Evolutionary conservation across 2,113 vertebrate species (phyloP).

Genomic region (Thunnus thynnus): DNA sequence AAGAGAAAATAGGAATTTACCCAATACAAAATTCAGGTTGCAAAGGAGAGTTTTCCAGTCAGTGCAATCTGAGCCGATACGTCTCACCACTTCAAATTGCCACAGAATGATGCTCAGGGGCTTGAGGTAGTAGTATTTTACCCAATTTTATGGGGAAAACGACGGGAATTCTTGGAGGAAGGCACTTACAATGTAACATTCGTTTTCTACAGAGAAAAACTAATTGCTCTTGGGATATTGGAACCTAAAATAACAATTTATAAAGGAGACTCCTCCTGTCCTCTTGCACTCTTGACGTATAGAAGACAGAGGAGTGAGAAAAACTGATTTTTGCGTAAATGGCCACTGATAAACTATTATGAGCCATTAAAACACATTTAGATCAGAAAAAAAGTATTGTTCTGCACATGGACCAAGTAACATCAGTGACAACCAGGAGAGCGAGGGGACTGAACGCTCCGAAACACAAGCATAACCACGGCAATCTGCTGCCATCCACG

Average conservation of each 20-base stretch:
- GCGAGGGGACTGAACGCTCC: conserved; percentile 3
- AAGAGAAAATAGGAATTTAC: background rate
- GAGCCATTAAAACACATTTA: background rate
- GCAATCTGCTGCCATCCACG: conserved; percentile 63
- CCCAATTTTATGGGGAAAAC: conserved; percentile 11
- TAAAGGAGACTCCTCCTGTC: background rate
- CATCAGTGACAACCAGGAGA: conserved; percentile 4
- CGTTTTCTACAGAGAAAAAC: background rate
- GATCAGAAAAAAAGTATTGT: background rate
- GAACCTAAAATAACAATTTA: conserved; percentile 5
- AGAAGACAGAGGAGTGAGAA: background rate
- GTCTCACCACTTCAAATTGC: conserved; percentile 17
- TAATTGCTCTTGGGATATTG: background rate
- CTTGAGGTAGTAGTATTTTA: background rate
- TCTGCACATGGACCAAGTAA: background rate
- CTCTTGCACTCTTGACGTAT: background rate
- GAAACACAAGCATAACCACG: conserved; percentile 26
- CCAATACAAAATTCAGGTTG: background rate
- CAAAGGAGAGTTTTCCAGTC: background rate
- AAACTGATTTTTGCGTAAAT: background rate
- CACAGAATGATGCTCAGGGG: conserved; percentile 1
- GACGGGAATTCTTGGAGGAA: background rate
- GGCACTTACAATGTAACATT: background rate
- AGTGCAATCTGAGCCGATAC: conserved; percentile 15
- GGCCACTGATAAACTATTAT: too few species aligned